Base-by-base conservation (phyloP, 2,797 vertebrate species). In the Lophius americanus region DNA sequence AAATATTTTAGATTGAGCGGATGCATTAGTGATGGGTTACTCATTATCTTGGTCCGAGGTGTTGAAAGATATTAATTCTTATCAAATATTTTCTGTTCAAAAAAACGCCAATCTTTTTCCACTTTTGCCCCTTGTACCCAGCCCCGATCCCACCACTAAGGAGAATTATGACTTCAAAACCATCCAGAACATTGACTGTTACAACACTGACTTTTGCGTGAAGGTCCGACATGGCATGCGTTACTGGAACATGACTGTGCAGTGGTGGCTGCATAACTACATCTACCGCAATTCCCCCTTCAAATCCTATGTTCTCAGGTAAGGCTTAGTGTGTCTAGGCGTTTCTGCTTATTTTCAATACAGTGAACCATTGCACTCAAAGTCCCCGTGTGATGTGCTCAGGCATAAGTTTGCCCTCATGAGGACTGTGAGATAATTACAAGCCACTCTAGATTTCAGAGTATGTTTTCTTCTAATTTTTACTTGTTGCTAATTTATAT, bases 221-320 rank as follows among this genome's bases (percentile, higher is more conserved):
- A 95, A 96, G 54, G 95, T 98, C 76, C 92, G 95, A n/a, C 96
- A 98, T 0, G 96, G 96, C 57, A 96, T 98, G 96, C 94, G 94
- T 4, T 95, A 96, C 91, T 98, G 96, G 96, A 98, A 98, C 91
- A 98, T 97, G 96, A 96, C 94, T 0, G 96, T 98, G 64, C 96
- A 98, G 84, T 98, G 96, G 96, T 98, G 96, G 96, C 90, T 98
- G 73, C 96, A 95, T 12, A 92, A 96, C 75, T 97, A 98, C 79
- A 88, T 97, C 88, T 97, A 97, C 89, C 92, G 94, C 79, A 96
- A 93, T 0, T 87, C 95, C 0, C 96, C 96, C 6, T 87, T 93
- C 70, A 93, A 78, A 77, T 85, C 94, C 49, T 96, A 96, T 47
- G 90, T 95, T 2, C 89, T 98, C 69, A 94, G 95, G 96, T 96